Base-by-base conservation (phyloP, 2,888 invertebrate genomes). In the Barypeithes pellucidus region DNA sequence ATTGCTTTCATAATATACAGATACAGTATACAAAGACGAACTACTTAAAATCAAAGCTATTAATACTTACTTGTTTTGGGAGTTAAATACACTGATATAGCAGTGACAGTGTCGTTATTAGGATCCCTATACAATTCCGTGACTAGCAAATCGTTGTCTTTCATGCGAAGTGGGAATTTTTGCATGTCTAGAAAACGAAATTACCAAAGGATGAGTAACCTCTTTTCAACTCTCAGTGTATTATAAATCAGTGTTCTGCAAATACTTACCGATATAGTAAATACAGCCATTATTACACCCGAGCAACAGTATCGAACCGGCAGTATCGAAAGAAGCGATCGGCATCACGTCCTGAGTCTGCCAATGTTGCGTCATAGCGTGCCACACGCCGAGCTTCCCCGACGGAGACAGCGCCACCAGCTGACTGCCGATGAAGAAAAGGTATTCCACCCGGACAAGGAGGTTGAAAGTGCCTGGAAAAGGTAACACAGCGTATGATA, bases 381-480 rank as follows among this genome's bases (percentile, higher is more conserved):
- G 98, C 98, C 98, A 99, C n/a, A 99, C 98, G 0, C 99, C 98
- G 20, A 99, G 95, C 87, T 98, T 98, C 4, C 96, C 96, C 7
- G 92, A 92, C 1, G 94, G 92, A 50, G 97, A 97, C 24, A 99
- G 88, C 0, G 98, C 98, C n/a, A 99, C 99, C 78, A 99, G 87
- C 84, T 99, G 99, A 78, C 96, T 97, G 0, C 99, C 98, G 84
- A 99, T 98, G 86, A 99, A 99, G 84, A 99, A 95, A 67, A 99
- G 89, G 86, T 97, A 96, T 84, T 99, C 98, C 8, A 99, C 97
- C 0, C 95, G 91, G 0, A 97, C 97, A 77, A 94, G 93, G 22
- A 98, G 88, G 87, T 96, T 96, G 83, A 98, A 98, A 65, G 93
- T 94, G 47, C 96, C 96, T 94, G 81, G 12, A 84, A 84, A 77